Percentiles rank a stretch among this genome's conserved stretches.
These are phyloP conservation scores for Microcebus griseorufus DNA, from an alignment of 2,113 vertebrate species.

Conservation along the genomic window DNA sequence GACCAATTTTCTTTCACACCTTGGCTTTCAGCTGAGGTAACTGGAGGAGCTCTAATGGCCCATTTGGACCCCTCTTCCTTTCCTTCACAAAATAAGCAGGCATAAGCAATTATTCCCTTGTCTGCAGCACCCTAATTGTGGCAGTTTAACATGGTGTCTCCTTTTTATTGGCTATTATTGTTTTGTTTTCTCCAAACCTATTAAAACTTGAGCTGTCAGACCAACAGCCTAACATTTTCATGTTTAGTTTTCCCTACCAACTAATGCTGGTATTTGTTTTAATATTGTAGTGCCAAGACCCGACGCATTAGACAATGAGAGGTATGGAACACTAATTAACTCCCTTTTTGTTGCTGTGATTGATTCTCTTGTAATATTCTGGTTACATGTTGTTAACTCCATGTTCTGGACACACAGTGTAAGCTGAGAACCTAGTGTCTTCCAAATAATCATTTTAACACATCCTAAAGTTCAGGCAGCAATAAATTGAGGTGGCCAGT, in stretches of 20 bases:
- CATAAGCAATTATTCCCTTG: not conserved
- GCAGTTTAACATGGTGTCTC: slow-evolving; percentile 42
- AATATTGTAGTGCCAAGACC: slow-evolving; percentile 87
- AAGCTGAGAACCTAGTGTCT: not conserved
- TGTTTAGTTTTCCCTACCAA: slow-evolving; percentile 79
- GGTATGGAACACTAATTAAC: slow-evolving; percentile 88
- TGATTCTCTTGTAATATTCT: slow-evolving; percentile 60
- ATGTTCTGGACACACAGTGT: not conserved
- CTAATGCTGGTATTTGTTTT: slow-evolving; percentile 86
- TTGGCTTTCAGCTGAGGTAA: not conserved
- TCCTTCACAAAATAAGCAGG: not conserved
- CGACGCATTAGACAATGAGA: slow-evolving; percentile 93
- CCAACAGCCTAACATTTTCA: slow-evolving; percentile 76
- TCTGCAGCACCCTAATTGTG: slow-evolving; percentile 32
- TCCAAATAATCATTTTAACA: slow-evolving; percentile 43
- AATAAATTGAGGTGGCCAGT: not conserved
- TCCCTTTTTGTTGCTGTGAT: slow-evolving; percentile 71
- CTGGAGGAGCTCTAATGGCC: not conserved
- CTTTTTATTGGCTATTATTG: slow-evolving; percentile 63
- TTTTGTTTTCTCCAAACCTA: slow-evolving; percentile 62
- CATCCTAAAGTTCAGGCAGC: slow-evolving; percentile 26
- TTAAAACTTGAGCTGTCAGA: slow-evolving; percentile 75
- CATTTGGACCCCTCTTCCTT: not conserved
- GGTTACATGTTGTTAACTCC: slow-evolving; percentile 49
- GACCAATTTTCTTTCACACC: not conserved